Evolutionary conservation across 2,797 vertebrate genomes (phyloP).

Genomic region (Columba guinea): DNA sequence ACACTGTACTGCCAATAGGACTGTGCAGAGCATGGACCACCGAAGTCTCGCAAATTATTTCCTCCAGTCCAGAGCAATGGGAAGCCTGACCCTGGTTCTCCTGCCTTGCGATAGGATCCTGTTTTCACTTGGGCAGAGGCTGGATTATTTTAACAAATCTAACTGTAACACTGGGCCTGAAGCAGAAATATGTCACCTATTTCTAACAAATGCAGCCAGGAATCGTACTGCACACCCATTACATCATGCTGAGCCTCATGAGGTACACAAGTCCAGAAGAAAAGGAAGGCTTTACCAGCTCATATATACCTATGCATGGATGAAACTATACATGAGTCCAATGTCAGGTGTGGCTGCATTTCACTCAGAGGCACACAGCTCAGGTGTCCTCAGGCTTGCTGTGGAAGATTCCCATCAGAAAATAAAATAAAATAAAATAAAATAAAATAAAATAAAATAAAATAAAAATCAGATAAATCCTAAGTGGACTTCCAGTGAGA

Average conservation of each 20-base stretch:
- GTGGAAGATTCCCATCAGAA: background rate
- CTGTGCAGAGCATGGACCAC: accelerated
- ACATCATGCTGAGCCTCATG: background rate
- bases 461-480: background rate
- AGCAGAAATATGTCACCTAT: background rate
- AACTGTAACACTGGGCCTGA: background rate
- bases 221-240: background rate
- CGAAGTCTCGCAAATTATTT: accelerated
- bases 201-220: background rate
- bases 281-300: background rate
- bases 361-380: background rate
- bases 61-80: background rate
- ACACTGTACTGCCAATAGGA: background rate
- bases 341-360: background rate
- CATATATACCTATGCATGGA: background rate
- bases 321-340: background rate
- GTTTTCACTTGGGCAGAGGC: background rate
- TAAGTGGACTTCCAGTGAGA: background rate
- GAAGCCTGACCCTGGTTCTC: background rate
- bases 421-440: no score
- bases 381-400: background rate
- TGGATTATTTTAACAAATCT: background rate
- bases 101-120: background rate
- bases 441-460: no score
- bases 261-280: accelerated